A percentile compares a stretch with the other conserved stretches of the same genome.
Conservation (phyloP, 2,888 invertebrate genomes). For the Macaria notata region DNA sequence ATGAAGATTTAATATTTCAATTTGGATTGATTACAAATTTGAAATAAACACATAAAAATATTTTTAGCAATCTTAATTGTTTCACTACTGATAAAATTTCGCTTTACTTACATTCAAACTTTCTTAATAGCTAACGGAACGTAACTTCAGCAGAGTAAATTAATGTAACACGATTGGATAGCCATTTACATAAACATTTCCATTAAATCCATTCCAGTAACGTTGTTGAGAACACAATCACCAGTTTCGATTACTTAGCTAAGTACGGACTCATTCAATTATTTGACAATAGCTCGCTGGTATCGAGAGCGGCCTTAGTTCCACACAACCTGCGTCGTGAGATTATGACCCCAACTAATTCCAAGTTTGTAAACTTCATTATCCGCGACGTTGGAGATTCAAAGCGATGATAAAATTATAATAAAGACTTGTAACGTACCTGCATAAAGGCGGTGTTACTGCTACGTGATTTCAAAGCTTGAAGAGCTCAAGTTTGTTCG, state of each 20-base stretch:
- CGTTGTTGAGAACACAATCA: slow-evolving; percentile 23
- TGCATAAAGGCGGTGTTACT: slow-evolving; percentile 30
- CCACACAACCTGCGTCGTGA: slow-evolving; percentile 55
- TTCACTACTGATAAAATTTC: too few species aligned
- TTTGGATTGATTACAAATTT: too few species aligned
- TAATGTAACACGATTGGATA: neutral
- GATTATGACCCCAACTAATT: slow-evolving; percentile 71
- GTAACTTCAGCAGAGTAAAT: neutral
- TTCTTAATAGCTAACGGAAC: too few species aligned
- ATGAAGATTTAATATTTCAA: too few species aligned
- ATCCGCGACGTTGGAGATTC: slow-evolving; percentile 68
- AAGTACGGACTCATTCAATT: slow-evolving; percentile 37
- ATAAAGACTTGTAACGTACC: slow-evolving; percentile 46
- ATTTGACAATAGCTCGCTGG: slow-evolving; percentile 37
- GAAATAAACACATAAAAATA: too few species aligned
- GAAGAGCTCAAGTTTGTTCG: slow-evolving; percentile 8
- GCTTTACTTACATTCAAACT: too few species aligned
- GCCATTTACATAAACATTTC: neutral
- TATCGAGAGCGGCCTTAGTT: slow-evolving; percentile 32
- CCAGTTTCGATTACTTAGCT: slow-evolving; percentile 26
- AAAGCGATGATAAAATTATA: slow-evolving; percentile 66
- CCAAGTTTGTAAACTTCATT: slow-evolving; percentile 75
- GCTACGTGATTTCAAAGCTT: slow-evolving; percentile 29
- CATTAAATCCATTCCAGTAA: slow-evolving; percentile 10
- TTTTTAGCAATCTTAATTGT: too few species aligned